Base-by-base conservation (phyloP, 2,113 vertebrate genomes). In the Uropsilus gracilis region DNA sequence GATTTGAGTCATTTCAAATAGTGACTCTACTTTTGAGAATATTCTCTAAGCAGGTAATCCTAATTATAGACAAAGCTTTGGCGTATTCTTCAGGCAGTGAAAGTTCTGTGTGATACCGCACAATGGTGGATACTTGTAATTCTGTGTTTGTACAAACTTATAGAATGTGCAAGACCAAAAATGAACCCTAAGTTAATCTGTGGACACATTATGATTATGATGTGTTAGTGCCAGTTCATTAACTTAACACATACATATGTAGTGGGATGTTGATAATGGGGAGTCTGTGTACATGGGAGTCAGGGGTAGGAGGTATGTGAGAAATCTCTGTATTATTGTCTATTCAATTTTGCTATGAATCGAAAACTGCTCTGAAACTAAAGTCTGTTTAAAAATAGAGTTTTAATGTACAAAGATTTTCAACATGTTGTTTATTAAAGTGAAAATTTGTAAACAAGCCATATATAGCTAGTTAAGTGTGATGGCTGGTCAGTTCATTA, bases 1-100 rank as follows among this genome's bases (percentile, higher is more conserved):
- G 63, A 87, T 81, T 63, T 81, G 64, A 87, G 87, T 87, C 44
- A 80, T 53, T 71, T 93, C 30, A 53, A 69, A 34, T 90, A 46
- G 53, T 69, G 37, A 66, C 73, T 89, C 26, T 90, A 1, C 69
- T 92, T 89, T 80, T 86, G 42, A 63, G 78, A 86, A 53, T 78
- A 32, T 77, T 17, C 13, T 89, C 76, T 77, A 37, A 64, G 39
- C 53, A 86, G 68, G 42, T 66, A 69, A 81, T 86, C 24, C 28
- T 91, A 89, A 42, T 39, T 76, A 32, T 63, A 69, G n/a, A 75
- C 69, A 76, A 85, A n/a, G 39, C 39, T 81, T 75, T 64, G 73
- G 55, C 53, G 64, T 1, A 30, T 44, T 87, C n/a, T 46, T 64
- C 72, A 46, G 37, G 46, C 37, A 37, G 30, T 55, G 76, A 73